Conservation (phyloP, 2,113 vertebrate genomes). For the Rhineura floridana region DNA sequence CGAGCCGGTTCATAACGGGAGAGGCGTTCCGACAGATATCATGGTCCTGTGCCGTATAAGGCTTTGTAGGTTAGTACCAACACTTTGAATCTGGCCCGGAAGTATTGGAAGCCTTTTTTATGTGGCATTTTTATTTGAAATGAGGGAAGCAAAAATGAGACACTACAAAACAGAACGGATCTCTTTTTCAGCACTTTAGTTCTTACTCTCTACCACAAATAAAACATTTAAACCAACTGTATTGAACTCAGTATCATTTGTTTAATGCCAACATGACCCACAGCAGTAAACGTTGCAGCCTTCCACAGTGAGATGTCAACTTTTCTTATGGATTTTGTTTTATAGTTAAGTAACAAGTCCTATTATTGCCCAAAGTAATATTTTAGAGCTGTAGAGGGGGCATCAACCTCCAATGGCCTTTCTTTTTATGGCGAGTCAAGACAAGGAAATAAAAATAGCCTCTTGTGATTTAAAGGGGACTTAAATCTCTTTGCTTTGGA, state of each 20-base stretch:
- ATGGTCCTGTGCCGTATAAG: too few species aligned
- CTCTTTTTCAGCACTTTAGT: neutral
- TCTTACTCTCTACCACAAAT: neutral
- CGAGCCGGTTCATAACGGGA: too few species aligned
- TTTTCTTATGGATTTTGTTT: neutral
- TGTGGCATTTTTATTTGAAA: neutral
- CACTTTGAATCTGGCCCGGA: too few species aligned
- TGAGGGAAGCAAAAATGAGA: neutral
- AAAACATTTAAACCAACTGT: neutral
- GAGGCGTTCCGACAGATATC: too few species aligned
- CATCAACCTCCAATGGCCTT: neutral
- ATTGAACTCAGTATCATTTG: neutral
- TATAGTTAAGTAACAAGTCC: neutral
- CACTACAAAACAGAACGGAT: neutral
- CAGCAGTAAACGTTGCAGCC: neutral
- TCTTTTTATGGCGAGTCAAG: neutral
- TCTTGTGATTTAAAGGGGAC: neutral
- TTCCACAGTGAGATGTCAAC: neutral
- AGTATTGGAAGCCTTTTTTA: neutral
- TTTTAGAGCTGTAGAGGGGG: neutral
- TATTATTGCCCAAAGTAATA: neutral
- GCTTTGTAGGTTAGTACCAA: too few species aligned
- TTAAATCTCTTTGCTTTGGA: neutral
- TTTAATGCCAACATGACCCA: neutral
- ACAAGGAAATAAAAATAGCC: neutral